Evolutionary conservation across 2,888 invertebrate genomes (phyloP), one percentile per base, ranked within the genome.

Genomic region (Mayetiola destructor): DNA sequence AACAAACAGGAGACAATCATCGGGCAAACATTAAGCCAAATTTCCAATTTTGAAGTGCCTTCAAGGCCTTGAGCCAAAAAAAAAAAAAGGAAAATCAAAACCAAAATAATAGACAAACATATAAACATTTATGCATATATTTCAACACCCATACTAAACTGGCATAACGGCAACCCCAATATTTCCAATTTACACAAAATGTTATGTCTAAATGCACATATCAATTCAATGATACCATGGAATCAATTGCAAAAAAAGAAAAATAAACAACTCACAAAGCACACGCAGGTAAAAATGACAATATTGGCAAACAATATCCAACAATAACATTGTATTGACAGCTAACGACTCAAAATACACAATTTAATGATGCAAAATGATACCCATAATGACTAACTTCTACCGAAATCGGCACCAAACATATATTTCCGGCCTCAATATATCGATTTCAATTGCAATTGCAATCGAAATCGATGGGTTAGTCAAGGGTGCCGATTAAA

Each of bases 281-380:
- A 27, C 48, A 48, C 27, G 27, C 27, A 27, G 48, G 48, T 27
- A 27, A 48, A 48, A 48, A 48, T 48, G 48, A 48, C 27, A 48
- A 23, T 48, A 16, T 48, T 48, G 48, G 48, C 48, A 48, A 48
- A 48, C 48, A 53, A 53, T 53, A 12, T n/a, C 32, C 29, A 53
- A 53, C 29, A 53, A 53, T 53, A 53, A 53, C 18, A 5, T 10
- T 53, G 30, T 32, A 53, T 53, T 53, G 53, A 53, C 53, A 53
- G 30, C 53, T 14, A 53, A 53, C 53, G 53, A 55, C 55, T 21
- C 37, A 55, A 54, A 55, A 55, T 55, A 37, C 55, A 55, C 37
- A 55, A 37, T 55, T 55, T 37, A 55, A 55, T 55, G 55, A 55
- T 55, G 55, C 55, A 55, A 55, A 40, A 53, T 53, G 53, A 53